phyloP scores from a whole-genome alignment of 2,113 vertebrate genomes.

The Podarcis cretensis region DNA sequence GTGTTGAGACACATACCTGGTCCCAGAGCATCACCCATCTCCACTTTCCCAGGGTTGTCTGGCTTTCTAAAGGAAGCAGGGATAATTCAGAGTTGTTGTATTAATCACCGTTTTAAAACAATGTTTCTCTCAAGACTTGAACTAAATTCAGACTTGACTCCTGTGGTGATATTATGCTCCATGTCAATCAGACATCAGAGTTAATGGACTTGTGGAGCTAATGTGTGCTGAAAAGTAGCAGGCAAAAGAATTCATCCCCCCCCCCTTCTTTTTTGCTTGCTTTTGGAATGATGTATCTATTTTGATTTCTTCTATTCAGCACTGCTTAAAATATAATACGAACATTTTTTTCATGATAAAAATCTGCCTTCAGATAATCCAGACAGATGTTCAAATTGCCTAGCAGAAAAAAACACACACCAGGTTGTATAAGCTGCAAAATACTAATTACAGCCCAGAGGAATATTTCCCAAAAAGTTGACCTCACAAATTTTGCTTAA shows the following conservation, averaged over 20 bases:
- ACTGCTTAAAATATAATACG: constrained; percentile 13
- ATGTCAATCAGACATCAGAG: neutral
- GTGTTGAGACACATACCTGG: neutral
- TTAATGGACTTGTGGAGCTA: neutral
- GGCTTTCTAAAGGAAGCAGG: neutral
- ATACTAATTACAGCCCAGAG: constrained; percentile 75
- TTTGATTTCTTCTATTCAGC: constrained; percentile 6
- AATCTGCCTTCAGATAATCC: constrained; percentile 20
- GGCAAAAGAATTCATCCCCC: neutral
- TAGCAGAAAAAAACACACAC: constrained; percentile 52
- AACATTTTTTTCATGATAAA: neutral
- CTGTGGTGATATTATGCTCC: neutral
- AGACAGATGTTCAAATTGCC: constrained; percentile 55
- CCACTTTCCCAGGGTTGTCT: neutral
- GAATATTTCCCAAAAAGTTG: constrained; percentile 77
- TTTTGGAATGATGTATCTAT: neutral
- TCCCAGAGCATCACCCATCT: neutral
- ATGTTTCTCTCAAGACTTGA: neutral
- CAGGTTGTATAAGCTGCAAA: constrained; percentile 68
- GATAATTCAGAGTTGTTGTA: neutral
- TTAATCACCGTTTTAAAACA: neutral
- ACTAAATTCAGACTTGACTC: neutral
- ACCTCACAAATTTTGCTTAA: constrained; percentile 73
- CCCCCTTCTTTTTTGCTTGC: neutral
- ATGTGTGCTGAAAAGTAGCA: neutral